phyloP scores from a whole-genome alignment of 2,888 invertebrate genomes.

The Drosophila affinis region DNA sequence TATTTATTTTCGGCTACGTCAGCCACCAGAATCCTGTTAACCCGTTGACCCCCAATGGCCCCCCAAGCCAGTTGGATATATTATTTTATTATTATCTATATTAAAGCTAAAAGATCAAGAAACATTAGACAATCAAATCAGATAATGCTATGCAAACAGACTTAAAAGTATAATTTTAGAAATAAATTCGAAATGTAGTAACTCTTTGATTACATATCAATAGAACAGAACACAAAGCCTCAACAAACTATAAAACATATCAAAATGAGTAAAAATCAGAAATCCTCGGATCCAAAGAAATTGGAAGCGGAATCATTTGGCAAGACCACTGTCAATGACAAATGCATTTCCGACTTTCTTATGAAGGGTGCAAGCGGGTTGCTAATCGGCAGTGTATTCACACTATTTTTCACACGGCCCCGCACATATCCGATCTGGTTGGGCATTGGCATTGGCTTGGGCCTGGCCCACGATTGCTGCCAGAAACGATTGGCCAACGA shows the following conservation, averaged over 20 bases:
- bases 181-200: not conserved
- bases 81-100: too few relatives aligned
- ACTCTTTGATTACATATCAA: not conserved
- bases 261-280: slow-evolving; percentile 9
- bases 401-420: slow-evolving; percentile 39
- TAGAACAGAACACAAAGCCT: not conserved
- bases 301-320: not conserved
- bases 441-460: slow-evolving; percentile 46
- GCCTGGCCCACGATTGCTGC: slow-evolving; percentile 46
- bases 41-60: not conserved
- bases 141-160: too few relatives aligned
- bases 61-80: not conserved
- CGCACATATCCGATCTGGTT: slow-evolving; percentile 49
- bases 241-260: not conserved
- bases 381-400: slow-evolving; percentile 34
- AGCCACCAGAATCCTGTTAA: slow-evolving; percentile 41
- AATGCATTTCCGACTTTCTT: slow-evolving; percentile 43
- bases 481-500: slow-evolving; percentile 15
- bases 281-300: not conserved
- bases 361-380: slow-evolving; percentile 48
- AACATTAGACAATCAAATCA: too few relatives aligned
- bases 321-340: slow-evolving; percentile 22
- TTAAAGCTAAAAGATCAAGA: too few relatives aligned
- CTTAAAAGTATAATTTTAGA: not conserved
- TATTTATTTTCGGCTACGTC: slow-evolving; percentile 37